These are phyloP conservation scores for Eciton burchellii DNA, from an alignment of 1,140 invertebrate genomes.

Conservation along the genomic window DNA sequence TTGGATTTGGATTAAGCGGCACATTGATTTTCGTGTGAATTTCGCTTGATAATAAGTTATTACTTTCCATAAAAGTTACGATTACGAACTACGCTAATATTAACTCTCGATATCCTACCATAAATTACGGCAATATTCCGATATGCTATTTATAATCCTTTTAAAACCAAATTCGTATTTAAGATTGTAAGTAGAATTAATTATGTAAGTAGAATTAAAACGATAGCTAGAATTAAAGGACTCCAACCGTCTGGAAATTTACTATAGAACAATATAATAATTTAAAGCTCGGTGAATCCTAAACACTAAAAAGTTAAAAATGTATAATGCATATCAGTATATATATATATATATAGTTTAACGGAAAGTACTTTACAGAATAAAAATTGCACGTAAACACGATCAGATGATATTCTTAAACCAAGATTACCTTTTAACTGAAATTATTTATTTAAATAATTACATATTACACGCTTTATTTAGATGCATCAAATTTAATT, in stretches of 20 bases:
- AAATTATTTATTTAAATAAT: no score
- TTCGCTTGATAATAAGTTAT: background rate
- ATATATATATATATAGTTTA: background rate
- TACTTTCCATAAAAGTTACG: background rate
- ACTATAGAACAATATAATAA: conserved; percentile 3
- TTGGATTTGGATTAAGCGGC: no score
- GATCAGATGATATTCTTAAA: no score
- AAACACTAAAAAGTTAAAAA: conserved; percentile 10
- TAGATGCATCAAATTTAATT: no score
- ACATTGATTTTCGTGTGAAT: background rate
- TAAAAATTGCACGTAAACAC: background rate
- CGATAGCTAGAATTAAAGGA: background rate
- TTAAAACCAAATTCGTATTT: background rate
- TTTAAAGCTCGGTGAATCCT: conserved; percentile 15
- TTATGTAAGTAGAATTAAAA: background rate
- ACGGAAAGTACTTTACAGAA: conserved; percentile 1
- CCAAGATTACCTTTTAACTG: no score
- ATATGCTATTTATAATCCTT: background rate
- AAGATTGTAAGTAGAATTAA: background rate
- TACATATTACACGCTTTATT: no score
- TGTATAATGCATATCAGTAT: background rate
- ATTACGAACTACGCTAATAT: background rate
- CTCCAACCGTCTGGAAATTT: background rate
- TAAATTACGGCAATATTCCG: conserved; percentile 14
- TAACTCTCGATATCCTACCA: background rate